Evolutionary conservation across 2,113 vertebrate genomes (phyloP).

Genomic region (Pseudorasbora parva): DNA sequence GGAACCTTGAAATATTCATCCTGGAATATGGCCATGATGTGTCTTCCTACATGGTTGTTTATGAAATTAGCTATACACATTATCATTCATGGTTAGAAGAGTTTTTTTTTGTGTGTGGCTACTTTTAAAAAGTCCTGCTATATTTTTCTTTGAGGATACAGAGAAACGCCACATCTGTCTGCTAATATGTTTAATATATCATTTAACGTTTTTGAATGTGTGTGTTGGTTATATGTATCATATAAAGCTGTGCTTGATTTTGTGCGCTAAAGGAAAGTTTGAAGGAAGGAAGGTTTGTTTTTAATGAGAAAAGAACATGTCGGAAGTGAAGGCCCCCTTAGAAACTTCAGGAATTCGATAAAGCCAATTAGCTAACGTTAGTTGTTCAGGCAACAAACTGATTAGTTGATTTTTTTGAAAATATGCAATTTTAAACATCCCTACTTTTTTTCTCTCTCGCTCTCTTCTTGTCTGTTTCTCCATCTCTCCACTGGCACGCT

Average conservation of each 20-base stretch:
- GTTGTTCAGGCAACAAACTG: neutral
- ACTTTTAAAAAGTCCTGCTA: neutral
- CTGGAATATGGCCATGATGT: too few relatives aligned
- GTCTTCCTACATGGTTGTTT: too few relatives aligned
- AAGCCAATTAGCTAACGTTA: neutral
- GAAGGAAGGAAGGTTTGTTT: neutral
- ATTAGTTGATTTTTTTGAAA: neutral
- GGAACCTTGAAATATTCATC: too few relatives aligned
- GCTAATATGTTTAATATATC: too few relatives aligned
- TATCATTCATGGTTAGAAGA: too few relatives aligned
- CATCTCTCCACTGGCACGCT: conserved; percentile 5
- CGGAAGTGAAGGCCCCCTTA: neutral
- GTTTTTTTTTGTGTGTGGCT: too few relatives aligned
- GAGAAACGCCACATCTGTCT: neutral
- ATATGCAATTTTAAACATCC: neutral
- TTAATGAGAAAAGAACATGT: neutral
- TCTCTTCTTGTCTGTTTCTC: neutral
- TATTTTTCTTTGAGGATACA: neutral
- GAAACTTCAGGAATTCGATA: neutral
- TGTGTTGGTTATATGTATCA: too few relatives aligned
- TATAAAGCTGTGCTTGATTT: neutral
- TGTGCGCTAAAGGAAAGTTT: neutral
- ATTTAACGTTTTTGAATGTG: too few relatives aligned
- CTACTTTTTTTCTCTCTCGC: neutral
- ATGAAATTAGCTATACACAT: too few relatives aligned